phyloP scores from a whole-genome alignment of 2,113 vertebrate genomes.

The Siniperca chuatsi region DNA sequence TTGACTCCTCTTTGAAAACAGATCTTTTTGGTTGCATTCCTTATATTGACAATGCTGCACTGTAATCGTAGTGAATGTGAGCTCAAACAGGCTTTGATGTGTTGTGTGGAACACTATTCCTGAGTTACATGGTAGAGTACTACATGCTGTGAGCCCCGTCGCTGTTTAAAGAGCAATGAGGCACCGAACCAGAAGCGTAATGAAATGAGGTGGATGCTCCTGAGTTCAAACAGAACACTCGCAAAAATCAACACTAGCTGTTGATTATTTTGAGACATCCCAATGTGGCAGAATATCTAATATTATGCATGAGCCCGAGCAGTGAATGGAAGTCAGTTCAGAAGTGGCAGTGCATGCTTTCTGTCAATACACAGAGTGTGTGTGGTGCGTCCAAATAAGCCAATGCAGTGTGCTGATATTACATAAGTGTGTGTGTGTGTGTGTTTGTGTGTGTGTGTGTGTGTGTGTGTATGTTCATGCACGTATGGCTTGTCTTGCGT shows the following conservation, averaged over 20 bases:
- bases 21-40: constrained; percentile 54
- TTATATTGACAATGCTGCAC: constrained; percentile 57
- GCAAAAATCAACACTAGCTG: not conserved
- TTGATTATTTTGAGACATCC: constrained; percentile 40
- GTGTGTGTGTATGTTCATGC: constrained; percentile 37
- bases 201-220: constrained; percentile 22
- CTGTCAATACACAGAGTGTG: constrained; percentile 46
- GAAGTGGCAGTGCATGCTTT: constrained; percentile 65
- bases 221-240: constrained; percentile 40
- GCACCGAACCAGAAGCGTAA: not conserved
- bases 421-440: constrained; percentile 45
- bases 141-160: constrained; percentile 43
- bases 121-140: constrained; percentile 37
- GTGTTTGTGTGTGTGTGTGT: constrained; percentile 39
- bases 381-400: constrained; percentile 37
- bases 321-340: not conserved
- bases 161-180: constrained; percentile 50
- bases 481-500: constrained; percentile 60
- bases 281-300: constrained; percentile 39
- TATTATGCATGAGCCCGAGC: constrained; percentile 59
- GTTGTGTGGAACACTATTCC: constrained; percentile 53
- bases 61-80: constrained; percentile 65
- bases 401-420: constrained; percentile 46
- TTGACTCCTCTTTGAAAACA: constrained; percentile 62
- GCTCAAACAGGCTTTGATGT: constrained; percentile 70